phyloP scores from a whole-genome alignment of 2,888 invertebrate species.

The Argynnis bischoffii region DNA sequence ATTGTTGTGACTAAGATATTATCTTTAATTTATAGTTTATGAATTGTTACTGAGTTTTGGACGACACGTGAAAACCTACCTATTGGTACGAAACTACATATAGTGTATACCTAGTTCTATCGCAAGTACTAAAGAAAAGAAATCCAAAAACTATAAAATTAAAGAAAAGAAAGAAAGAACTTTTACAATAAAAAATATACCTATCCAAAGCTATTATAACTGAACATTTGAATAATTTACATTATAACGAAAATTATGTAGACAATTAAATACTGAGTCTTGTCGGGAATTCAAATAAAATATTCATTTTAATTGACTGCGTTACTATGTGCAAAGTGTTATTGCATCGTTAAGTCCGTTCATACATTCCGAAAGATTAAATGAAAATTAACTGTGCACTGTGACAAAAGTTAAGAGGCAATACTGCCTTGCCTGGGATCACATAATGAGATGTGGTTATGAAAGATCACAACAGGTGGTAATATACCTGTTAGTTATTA shows the following conservation, averaged over 20 bases:
- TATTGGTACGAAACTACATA: too few relatives aligned
- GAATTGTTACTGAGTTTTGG: too few relatives aligned
- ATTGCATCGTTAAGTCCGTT: slow-evolving; percentile 42
- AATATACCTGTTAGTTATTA: slow-evolving; percentile 36
- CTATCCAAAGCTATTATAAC: not conserved
- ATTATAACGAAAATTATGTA: slow-evolving; percentile 3
- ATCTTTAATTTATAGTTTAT: too few relatives aligned
- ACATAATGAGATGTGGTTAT: slow-evolving; percentile 40
- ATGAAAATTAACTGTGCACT: slow-evolving; percentile 42
- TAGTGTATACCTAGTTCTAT: too few relatives aligned
- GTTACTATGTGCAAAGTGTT: slow-evolving; percentile 61
- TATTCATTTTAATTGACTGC: slow-evolving; percentile 55
- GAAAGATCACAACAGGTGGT: slow-evolving; percentile 43
- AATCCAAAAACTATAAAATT: not conserved
- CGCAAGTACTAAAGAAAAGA: too few relatives aligned
- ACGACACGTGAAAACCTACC: too few relatives aligned
- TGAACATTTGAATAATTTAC: slow-evolving; percentile 9
- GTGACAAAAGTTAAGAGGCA: slow-evolving; percentile 27
- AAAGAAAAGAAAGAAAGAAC: not conserved
- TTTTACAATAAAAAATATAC: not conserved
- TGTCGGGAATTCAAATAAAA: slow-evolving; percentile 47
- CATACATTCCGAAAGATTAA: slow-evolving; percentile 42
- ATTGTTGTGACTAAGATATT: too few relatives aligned
- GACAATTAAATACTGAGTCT: slow-evolving; percentile 11
- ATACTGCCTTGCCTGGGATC: slow-evolving; percentile 11